A percentile compares a stretch with the other conserved stretches of the same genome.
phyloP scores from a whole-genome alignment of 2,113 vertebrate species.

The Dipodomys spectabilis region DNA sequence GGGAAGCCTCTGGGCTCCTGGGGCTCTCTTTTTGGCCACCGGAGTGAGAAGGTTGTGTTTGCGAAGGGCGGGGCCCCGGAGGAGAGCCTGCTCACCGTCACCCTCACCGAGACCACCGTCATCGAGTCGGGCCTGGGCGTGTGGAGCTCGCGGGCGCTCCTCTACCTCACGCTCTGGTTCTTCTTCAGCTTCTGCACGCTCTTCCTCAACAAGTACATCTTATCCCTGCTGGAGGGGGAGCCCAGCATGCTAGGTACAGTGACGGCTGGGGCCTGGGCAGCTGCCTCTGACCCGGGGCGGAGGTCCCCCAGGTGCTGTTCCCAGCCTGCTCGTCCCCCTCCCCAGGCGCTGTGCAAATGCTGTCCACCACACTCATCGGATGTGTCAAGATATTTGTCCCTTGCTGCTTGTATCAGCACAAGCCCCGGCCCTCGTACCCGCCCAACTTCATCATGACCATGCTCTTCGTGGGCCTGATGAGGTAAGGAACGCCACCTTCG shows the following conservation, averaged over 20 bases:
- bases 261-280: too few species aligned
- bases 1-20: constrained; percentile 80
- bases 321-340: accelerated
- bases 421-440: constrained; percentile 92
- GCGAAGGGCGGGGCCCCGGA: constrained; percentile 90
- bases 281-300: too few species aligned
- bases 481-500: constrained; percentile 80
- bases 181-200: constrained; percentile 99
- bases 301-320: too few species aligned
- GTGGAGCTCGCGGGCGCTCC: constrained; percentile 91
- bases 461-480: constrained; percentile 97
- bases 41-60: constrained; percentile 90
- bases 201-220: constrained; percentile 98
- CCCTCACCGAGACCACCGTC: constrained; percentile 95
- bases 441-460: constrained; percentile 97
- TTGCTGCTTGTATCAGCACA: constrained; percentile 96
- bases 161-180: constrained; percentile 94
- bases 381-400: constrained; percentile 94
- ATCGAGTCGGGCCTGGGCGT: constrained; percentile 94
- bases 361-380: constrained; percentile 96
- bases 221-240: constrained; percentile 95
- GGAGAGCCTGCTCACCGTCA: constrained; percentile 94
- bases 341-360: constrained; percentile 96
- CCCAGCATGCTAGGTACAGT: constrained; percentile 95
- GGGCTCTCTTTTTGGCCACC: constrained; percentile 84